Evolutionary conservation across 92 coral and sea anemone genomes (phyloP).

Genomic region (Phenganax marumi): DNA sequence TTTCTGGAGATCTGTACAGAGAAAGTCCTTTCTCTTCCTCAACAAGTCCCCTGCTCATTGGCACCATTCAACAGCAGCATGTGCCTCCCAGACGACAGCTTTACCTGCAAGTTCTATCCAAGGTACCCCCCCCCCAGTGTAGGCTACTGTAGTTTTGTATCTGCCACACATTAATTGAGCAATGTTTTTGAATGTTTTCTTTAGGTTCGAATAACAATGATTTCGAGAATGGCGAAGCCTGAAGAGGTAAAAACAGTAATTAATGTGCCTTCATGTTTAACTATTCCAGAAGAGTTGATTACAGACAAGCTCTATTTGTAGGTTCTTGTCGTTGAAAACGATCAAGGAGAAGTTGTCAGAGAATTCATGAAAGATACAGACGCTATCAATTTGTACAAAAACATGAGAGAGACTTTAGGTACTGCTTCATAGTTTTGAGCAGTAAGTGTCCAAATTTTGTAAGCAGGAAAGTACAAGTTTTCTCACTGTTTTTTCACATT

Average conservation of each 20-base stretch:
- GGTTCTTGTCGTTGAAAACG: constrained; percentile 98
- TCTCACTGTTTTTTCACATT: not conserved
- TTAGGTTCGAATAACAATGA: constrained; percentile 92
- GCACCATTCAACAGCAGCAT: constrained; percentile 78
- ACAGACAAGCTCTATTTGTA: constrained; percentile 10
- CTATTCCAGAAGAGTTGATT: not conserved
- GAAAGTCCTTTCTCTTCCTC: constrained; percentile 98
- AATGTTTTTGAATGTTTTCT: not conserved
- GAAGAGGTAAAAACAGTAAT: constrained; percentile 69
- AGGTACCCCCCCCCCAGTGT: constrained; percentile 49
- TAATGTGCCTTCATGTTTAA: not conserved
- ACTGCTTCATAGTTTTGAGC: constrained; percentile 2
- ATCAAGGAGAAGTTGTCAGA: constrained; percentile 96
- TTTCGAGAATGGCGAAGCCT: constrained; percentile 98
- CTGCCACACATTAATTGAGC: too few relatives aligned
- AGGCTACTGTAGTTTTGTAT: too few relatives aligned
- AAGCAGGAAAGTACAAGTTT: not conserved
- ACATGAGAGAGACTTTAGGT: constrained; percentile 99
- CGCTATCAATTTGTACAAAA: constrained; percentile 95
- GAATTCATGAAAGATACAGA: constrained; percentile 99
- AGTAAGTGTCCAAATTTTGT: not conserved
- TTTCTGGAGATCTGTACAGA: constrained; percentile 89
- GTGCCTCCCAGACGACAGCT: constrained; percentile 93
- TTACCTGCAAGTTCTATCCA: constrained; percentile 83
- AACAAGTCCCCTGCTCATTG: constrained; percentile 81